Conservation (phyloP, 2,888 invertebrate genomes). For the Drosophila lutescens region DNA sequence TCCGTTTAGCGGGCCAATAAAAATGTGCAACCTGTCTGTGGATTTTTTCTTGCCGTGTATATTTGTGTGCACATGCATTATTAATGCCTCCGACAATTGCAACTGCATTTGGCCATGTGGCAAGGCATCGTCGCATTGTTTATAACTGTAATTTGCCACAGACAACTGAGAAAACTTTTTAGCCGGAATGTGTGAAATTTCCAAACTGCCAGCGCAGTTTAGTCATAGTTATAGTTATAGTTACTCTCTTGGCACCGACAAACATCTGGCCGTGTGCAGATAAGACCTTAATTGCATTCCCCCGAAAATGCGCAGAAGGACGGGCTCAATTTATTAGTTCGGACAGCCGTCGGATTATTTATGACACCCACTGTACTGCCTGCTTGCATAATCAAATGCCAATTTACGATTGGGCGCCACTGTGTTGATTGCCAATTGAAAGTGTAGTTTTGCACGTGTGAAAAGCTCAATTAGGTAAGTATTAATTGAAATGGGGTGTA, state of each 20-base stretch:
- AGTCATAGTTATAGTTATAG: slow-evolving; percentile 5
- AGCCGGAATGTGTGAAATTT: slow-evolving; percentile 31
- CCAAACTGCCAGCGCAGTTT: slow-evolving; percentile 10
- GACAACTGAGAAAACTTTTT: slow-evolving; percentile 34
- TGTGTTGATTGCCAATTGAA: slow-evolving; percentile 20
- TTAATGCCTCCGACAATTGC: slow-evolving; percentile 53
- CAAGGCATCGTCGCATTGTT: slow-evolving; percentile 39
- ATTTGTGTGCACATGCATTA: slow-evolving; percentile 44
- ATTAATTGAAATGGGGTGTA: background rate
- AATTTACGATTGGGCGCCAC: slow-evolving; percentile 12
- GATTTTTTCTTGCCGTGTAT: background rate
- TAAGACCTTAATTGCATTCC: slow-evolving; percentile 34
- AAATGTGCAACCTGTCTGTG: slow-evolving; percentile 41
- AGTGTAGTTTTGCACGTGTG: slow-evolving; percentile 8
- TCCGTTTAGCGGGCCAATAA: slow-evolving; percentile 44
- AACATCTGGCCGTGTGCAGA: slow-evolving; percentile 34
- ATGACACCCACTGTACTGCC: slow-evolving; percentile 7
- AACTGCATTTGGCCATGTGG: slow-evolving; percentile 40
- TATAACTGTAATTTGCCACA: slow-evolving; percentile 47
- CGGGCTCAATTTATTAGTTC: slow-evolving; percentile 16
- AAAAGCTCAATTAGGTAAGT: slow-evolving; percentile 1
- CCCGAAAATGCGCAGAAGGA: background rate
- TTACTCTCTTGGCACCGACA: background rate
- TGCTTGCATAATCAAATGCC: slow-evolving; percentile 9
- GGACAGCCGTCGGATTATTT: slow-evolving; percentile 4